phyloP scores from a whole-genome alignment of 2,888 invertebrate genomes.

The Microdon myrmicae region DNA sequence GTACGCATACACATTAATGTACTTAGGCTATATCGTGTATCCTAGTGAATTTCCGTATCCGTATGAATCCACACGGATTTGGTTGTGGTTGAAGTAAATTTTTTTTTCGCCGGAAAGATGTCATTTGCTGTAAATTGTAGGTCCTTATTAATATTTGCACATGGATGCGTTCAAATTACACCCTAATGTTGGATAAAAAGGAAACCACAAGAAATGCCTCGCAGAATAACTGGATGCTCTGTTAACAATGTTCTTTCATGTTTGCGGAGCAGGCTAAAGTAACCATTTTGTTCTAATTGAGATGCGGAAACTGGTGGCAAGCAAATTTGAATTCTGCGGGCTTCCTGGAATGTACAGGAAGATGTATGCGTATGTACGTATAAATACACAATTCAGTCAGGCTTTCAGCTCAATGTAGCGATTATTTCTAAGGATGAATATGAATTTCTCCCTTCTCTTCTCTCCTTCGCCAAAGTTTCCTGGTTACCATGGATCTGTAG shows the following conservation, averaged over 20 bases:
- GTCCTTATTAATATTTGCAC: constrained; percentile 50
- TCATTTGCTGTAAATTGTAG: constrained; percentile 49
- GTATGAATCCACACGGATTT: constrained; percentile 21
- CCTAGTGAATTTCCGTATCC: too few species aligned
- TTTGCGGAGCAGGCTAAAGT: constrained; percentile 18
- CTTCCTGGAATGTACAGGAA: constrained; percentile 11
- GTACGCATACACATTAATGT: too few species aligned
- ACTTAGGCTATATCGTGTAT: too few species aligned
- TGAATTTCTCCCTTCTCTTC: too few species aligned
- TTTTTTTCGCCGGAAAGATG: constrained; percentile 42
- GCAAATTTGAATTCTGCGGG: constrained; percentile 29
- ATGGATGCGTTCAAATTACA: constrained; percentile 44
- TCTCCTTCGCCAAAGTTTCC: too few species aligned
- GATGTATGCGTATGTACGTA: constrained; percentile 2
- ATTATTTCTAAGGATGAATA: too few species aligned
- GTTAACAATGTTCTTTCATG: constrained; percentile 19
- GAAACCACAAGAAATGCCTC: constrained; percentile 40
- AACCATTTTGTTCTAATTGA: constrained; percentile 38
- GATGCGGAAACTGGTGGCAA: constrained; percentile 31
- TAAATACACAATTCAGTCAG: too few species aligned
- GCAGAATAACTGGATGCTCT: constrained; percentile 42
- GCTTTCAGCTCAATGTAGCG: too few species aligned
- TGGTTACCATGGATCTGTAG: too few species aligned
- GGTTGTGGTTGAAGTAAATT: constrained; percentile 35
- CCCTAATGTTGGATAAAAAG: constrained; percentile 24